Conservation (phyloP, 2,888 invertebrate genomes). For the Drosophila pseudotalamancana region DNA sequence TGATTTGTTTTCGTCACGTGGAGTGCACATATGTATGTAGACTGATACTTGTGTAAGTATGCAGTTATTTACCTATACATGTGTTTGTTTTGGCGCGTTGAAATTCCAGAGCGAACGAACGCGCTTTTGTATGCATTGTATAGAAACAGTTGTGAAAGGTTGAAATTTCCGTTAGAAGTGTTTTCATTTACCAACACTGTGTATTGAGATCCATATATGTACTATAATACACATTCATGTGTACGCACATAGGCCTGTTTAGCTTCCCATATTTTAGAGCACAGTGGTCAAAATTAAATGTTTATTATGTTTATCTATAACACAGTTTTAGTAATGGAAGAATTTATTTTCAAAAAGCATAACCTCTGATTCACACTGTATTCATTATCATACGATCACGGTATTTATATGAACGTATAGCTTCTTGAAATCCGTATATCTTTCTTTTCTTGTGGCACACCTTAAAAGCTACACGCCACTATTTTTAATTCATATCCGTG, state of each 20-base stretch:
- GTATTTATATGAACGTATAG: not conserved
- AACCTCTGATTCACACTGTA: no score
- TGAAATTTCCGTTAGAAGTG: slow-evolving; percentile 15
- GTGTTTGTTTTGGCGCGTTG: slow-evolving; percentile 48
- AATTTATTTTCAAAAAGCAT: no score
- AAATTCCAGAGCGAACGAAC: slow-evolving; percentile 11
- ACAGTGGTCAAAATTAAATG: no score
- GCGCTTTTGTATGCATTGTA: slow-evolving; percentile 7
- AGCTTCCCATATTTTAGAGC: no score
- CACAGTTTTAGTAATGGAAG: no score
- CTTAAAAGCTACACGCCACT: slow-evolving; percentile 2
- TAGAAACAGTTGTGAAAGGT: slow-evolving; percentile 2
- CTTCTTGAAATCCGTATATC: not conserved
- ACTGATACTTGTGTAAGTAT: not conserved
- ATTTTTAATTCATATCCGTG: slow-evolving; percentile 1
- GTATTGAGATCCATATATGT: not conserved
- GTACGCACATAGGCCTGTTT: not conserved
- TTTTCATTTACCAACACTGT: slow-evolving; percentile 5
- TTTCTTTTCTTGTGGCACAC: not conserved
- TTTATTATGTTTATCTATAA: no score
- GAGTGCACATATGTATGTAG: slow-evolving; percentile 18
- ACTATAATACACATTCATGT: not conserved
- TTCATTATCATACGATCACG: no score
- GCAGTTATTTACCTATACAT: not conserved
- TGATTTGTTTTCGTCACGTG: slow-evolving; percentile 57